Conservation (phyloP, 1,140 invertebrate species). For the Propsilocerus akamusi region DNA sequence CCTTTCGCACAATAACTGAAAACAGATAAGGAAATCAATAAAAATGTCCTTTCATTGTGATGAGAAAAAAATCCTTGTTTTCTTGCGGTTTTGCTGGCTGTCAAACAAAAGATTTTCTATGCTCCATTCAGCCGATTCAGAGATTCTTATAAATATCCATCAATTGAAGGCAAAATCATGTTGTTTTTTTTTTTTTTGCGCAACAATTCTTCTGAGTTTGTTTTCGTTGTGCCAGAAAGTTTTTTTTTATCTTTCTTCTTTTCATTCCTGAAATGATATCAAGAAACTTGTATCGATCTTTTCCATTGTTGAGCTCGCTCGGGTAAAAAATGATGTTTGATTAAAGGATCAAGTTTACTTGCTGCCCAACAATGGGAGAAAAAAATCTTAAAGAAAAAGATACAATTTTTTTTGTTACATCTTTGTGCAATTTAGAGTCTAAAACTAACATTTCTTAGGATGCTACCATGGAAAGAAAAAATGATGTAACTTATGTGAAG, state of each 20-base stretch:
- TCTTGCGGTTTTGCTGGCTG: neutral
- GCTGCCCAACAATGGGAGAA: neutral
- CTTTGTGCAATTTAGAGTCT: too few species aligned
- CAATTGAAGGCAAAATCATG: neutral
- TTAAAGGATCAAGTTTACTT: conserved; percentile 1
- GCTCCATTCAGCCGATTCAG: too few species aligned
- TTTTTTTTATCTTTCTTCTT: too few species aligned
- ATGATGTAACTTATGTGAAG: too few species aligned
- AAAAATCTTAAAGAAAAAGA: neutral
- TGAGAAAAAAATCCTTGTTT: neutral
- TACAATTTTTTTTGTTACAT: neutral
- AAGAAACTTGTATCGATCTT: conserved; percentile 3
- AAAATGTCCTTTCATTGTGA: neutral
- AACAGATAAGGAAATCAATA: neutral
- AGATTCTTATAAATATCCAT: too few species aligned
- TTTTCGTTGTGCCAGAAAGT: neutral
- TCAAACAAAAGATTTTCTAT: neutral
- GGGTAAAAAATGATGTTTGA: conserved; percentile 4
- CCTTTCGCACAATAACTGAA: neutral
- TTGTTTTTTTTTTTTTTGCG: neutral
- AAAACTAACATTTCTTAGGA: conserved; percentile 3
- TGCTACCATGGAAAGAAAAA: too few species aligned
- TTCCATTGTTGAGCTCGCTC: conserved; percentile 2
- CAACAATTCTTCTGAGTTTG: neutral
- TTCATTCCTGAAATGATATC: too few species aligned